Percentiles rank a stretch among this genome's conserved stretches.
phyloP scores from a whole-genome alignment of 1,140 invertebrate genomes.

The Dinothrombium tinctorium region DNA sequence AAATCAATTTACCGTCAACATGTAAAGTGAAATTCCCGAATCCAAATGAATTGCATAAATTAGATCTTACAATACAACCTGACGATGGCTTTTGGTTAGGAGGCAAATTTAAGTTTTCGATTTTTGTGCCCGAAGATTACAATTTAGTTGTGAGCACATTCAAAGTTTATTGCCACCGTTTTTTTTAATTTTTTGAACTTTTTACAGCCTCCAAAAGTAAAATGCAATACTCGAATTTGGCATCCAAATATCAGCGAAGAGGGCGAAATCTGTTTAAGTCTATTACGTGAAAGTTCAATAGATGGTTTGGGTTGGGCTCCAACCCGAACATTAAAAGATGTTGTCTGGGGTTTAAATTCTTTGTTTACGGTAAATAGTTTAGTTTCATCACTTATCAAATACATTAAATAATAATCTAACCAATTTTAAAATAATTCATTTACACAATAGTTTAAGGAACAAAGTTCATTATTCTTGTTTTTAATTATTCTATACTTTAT shows the following conservation, averaged over 20 bases:
- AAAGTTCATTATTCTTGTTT: no score
- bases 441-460: constrained; percentile 1
- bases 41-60: constrained; percentile 54
- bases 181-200: constrained; percentile 21
- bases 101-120: constrained; percentile 59
- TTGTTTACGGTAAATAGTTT: constrained; percentile 78
- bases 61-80: constrained; percentile 48
- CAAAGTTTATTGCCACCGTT: constrained; percentile 4
- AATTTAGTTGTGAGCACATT: constrained; percentile 42
- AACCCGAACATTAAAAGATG: constrained; percentile 68
- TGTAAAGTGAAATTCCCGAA: constrained; percentile 56
- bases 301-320: constrained; percentile 84
- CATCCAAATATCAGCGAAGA: constrained; percentile 88
- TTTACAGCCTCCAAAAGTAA: constrained; percentile 71
- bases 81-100: constrained; percentile 71
- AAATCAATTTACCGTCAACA: constrained; percentile 49
- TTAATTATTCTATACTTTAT: no score
- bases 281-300: constrained; percentile 67
- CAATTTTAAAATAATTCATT: no score
- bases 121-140: constrained; percentile 74
- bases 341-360: constrained; percentile 81
- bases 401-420: constrained; percentile 15
- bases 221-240: constrained; percentile 71
- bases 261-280: constrained; percentile 78
- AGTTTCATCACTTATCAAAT: constrained; percentile 19